Base-by-base conservation (phyloP, 2,113 vertebrate species). In the Phrynosoma platyrhinos region DNA sequence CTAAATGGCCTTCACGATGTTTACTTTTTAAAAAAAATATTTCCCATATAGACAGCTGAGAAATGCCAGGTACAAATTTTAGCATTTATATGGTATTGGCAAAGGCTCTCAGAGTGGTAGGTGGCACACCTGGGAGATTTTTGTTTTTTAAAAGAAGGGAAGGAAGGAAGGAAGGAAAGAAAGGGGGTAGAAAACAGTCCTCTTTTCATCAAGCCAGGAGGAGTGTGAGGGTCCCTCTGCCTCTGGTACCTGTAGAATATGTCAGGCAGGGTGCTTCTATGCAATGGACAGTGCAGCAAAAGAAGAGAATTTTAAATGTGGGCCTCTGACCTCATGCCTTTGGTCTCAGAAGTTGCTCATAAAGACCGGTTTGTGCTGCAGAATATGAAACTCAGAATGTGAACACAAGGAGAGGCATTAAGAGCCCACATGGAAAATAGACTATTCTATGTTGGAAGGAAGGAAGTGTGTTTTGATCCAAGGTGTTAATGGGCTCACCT, bases 401-500 rank as follows among this genome's bases (percentile, higher is more conserved):
- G 94, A 96, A 92, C 87, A 93, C 27, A 91, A 71, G 93, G 88
- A 90, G 92, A 92, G 81, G 84, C 86, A 92, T 84, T 89, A 72
- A 88, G 77, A 76, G 90, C 85, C 89, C 80, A 91, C 79, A 64
- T 91, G 84, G 93, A 95, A 95, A 95, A 94, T 88, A 81, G 88
- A 85, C 89, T 87, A 93, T 95, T 93, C 74, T 86, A 79, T 88
- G 86, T 78, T 91, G 87, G 94, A 91, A 92, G 93, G 95, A 95
- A 94, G 94, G 8, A 90, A 88, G 82, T 75, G 88, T 88, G 79
- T 91, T 94, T 91, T 83, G 84, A 93, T 88, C 71, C 58, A 85
- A 95, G 87, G 87, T 92, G 93, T 95, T 93, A 95, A 95, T 89
- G 92, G 92, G 91, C 62, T 90, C 93, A 94, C 84, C 68, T 91